Evolutionary conservation across 2,888 invertebrate species (phyloP).

Genomic region (Sarcophaga carnaria): DNA sequence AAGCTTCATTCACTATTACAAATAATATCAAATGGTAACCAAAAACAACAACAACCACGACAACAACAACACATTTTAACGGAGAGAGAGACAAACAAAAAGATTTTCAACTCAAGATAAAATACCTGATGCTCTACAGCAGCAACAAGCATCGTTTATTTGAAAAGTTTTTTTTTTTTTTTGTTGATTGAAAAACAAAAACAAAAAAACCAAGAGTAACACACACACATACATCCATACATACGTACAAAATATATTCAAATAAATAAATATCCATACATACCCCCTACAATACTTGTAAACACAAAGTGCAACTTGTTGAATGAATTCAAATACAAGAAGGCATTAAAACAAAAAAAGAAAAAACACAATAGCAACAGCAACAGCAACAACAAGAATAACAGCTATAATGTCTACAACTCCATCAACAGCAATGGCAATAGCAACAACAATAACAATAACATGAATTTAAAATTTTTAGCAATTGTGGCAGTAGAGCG

Average conservation of each 20-base stretch:
- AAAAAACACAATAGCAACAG: background rate
- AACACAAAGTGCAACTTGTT: constrained; percentile 50
- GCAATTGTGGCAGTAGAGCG: constrained; percentile 62
- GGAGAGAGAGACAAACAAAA: constrained; percentile 14
- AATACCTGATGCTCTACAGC: constrained; percentile 51
- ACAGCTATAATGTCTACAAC: constrained; percentile 32
- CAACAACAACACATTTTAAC: background rate
- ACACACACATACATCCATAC: background rate
- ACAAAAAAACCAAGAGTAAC: constrained; percentile 16
- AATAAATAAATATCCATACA: no score
- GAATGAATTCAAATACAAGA: constrained; percentile 63
- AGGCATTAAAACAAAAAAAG: constrained; percentile 12
- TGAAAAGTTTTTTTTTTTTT: no score
- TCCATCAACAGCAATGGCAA: constrained; percentile 47
- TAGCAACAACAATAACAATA: constrained; percentile 31
- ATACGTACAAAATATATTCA: no score
- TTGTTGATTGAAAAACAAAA: constrained; percentile 8
- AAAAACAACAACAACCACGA: background rate
- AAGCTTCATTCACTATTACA: constrained; percentile 36
- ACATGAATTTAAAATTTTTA: constrained; percentile 25
- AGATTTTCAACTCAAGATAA: constrained; percentile 52
- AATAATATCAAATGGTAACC: constrained; percentile 57
- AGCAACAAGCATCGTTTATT: constrained; percentile 6
- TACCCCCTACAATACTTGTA: background rate
- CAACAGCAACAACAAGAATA: background rate